A percentile compares a stretch with the other conserved stretches of the same genome.
Conservation (phyloP, 2,797 vertebrate genomes). For the Sternarchorhynchus goeldii region DNA sequence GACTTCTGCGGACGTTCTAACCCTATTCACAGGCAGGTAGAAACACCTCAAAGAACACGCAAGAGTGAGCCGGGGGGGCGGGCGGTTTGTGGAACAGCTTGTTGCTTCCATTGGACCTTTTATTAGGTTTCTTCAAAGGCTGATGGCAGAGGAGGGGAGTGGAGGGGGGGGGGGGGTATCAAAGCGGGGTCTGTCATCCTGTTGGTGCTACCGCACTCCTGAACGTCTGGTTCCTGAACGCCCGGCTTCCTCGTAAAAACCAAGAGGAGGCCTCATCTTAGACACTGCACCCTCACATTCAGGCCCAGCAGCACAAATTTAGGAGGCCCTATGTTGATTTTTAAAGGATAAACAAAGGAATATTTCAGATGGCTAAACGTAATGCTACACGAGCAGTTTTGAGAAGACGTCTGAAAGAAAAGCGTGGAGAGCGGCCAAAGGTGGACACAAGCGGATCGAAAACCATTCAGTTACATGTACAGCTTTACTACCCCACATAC, state of each 20-base stretch:
- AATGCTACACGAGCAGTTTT: background rate
- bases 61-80: constrained; percentile 8
- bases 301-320: background rate
- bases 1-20: constrained; percentile 62
- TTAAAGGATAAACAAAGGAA: background rate
- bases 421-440: background rate
- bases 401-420: background rate
- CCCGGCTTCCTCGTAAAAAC: constrained; percentile 36
- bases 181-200: constrained; percentile 65
- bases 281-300: constrained; percentile 43
- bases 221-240: constrained; percentile 21
- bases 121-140: constrained; percentile 75
- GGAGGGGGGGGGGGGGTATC: background rate
- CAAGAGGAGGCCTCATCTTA: constrained; percentile 57
- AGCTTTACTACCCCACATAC: background rate
- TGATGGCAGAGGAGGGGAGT: constrained; percentile 62
- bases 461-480: background rate
- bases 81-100: constrained; percentile 70
- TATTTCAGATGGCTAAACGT: background rate
- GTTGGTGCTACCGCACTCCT: constrained; percentile 67
- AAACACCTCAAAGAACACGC: constrained; percentile 68
- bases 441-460: no score
- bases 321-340: background rate
- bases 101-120: constrained; percentile 78
- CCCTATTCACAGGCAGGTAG: constrained; percentile 80